Conservation (phyloP, 2,797 vertebrate genomes). For the Myripristis murdjan region DNA sequence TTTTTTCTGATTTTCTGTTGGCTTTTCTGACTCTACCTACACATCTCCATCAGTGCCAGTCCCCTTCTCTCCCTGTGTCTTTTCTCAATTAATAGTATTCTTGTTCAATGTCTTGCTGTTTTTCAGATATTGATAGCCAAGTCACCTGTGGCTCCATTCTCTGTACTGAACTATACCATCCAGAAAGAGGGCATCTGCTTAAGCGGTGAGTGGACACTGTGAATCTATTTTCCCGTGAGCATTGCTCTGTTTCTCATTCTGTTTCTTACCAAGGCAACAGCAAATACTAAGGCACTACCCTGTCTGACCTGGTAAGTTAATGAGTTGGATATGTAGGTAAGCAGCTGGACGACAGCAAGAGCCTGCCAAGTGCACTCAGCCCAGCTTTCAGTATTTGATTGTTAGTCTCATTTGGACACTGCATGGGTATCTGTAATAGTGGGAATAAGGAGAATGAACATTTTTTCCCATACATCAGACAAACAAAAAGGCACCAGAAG, state of each 20-base stretch:
- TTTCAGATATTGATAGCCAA: constrained; percentile 88
- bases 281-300: background rate
- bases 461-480: too few relatives aligned
- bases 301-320: background rate
- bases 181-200: constrained; percentile 85
- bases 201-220: constrained; percentile 81
- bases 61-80: background rate
- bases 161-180: constrained; percentile 83
- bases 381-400: background rate
- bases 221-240: too few relatives aligned
- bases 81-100: background rate
- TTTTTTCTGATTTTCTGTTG: background rate
- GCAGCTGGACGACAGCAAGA: background rate
- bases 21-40: too few relatives aligned
- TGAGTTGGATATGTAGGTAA: background rate
- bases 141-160: constrained; percentile 87
- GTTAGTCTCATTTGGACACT: too few relatives aligned
- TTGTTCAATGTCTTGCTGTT: constrained; percentile 23
- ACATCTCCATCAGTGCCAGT: background rate
- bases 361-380: background rate
- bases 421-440: too few relatives aligned
- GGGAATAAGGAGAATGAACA: too few relatives aligned
- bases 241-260: background rate
- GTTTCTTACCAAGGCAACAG: background rate
- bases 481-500: too few relatives aligned